Evolutionary conservation across 2,888 invertebrate species (phyloP).

Genomic region (Panorpa germanica): DNA sequence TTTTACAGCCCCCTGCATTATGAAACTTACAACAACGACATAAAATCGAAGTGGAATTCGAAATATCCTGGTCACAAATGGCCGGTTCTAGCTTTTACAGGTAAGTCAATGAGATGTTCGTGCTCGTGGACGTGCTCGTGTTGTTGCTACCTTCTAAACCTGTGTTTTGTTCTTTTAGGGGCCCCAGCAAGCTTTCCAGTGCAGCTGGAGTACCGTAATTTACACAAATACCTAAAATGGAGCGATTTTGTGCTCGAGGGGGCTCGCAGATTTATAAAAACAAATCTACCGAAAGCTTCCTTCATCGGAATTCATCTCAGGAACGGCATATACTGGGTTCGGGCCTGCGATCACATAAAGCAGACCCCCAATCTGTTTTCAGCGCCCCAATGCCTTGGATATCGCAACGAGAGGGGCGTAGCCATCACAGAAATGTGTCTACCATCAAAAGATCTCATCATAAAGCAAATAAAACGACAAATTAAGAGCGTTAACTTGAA

Average conservation of each 20-base stretch:
- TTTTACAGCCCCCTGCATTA: constrained; percentile 83
- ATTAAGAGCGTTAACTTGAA: constrained; percentile 50
- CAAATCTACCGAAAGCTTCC: constrained; percentile 52
- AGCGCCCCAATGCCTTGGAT: constrained; percentile 91
- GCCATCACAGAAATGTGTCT: constrained; percentile 74
- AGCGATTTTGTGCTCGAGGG: constrained; percentile 39
- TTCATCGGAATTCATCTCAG: constrained; percentile 88
- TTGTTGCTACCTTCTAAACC: too few species aligned
- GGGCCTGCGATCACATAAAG: constrained; percentile 61
- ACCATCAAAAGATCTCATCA: constrained; percentile 56
- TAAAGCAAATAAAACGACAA: constrained; percentile 65
- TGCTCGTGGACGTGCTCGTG: too few species aligned
- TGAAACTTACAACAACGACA: constrained; percentile 51
- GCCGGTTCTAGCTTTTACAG: constrained; percentile 86
- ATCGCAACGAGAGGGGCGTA: constrained; percentile 69
- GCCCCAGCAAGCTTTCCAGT: constrained; percentile 92
- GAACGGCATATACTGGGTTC: constrained; percentile 90
- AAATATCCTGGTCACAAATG: constrained; percentile 48
- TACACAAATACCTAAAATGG: constrained; percentile 75
- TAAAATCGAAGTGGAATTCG: constrained; percentile 50
- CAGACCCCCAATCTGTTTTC: constrained; percentile 77
- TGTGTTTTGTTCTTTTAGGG: too few species aligned
- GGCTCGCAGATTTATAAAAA: constrained; percentile 52
- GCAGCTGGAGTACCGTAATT: constrained; percentile 53
- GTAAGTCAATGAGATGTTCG: too few species aligned